Conservation (phyloP, 2,888 invertebrate species). For the Opisthograptis luteolata region DNA sequence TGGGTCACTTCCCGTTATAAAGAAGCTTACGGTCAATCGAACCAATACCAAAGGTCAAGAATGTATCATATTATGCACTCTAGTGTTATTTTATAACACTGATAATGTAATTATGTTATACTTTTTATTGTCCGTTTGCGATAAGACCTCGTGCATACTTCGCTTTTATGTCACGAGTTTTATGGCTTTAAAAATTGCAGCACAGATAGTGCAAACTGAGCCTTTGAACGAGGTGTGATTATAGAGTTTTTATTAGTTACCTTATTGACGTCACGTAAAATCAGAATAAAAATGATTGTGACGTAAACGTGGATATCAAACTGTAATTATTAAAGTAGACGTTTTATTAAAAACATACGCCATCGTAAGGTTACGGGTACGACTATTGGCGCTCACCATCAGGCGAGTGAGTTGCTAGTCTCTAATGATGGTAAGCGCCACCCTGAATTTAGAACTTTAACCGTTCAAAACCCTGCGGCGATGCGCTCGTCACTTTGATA, state of each 20-base stretch:
- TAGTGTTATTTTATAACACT: constrained; percentile 25
- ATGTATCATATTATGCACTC: constrained; percentile 44
- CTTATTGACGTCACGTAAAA: no score
- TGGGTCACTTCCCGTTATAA: constrained; percentile 51
- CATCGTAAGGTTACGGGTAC: no score
- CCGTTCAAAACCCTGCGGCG: no score
- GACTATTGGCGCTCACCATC: no score
- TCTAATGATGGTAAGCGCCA: no score
- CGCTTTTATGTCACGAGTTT: neutral
- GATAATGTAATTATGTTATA: constrained; percentile 1
- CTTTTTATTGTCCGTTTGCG: constrained; percentile 5
- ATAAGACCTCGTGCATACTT: constrained; percentile 3
- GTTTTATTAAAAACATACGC: no score
- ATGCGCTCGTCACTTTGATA: no score
- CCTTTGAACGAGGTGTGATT: neutral
- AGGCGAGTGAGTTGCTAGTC: no score
- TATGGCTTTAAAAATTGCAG: neutral
- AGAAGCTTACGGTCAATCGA: constrained; percentile 28
- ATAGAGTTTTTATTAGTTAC: no score
- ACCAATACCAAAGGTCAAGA: constrained; percentile 45
- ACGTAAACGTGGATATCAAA: neutral
- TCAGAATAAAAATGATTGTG: no score
- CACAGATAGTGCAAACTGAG: neutral
- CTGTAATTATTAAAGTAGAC: no score
- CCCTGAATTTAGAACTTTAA: no score